A percentile compares a stretch with the other conserved stretches of the same genome.
Conservation (phyloP, 1,140 invertebrate species). For the Camponotus vicinus region DNA sequence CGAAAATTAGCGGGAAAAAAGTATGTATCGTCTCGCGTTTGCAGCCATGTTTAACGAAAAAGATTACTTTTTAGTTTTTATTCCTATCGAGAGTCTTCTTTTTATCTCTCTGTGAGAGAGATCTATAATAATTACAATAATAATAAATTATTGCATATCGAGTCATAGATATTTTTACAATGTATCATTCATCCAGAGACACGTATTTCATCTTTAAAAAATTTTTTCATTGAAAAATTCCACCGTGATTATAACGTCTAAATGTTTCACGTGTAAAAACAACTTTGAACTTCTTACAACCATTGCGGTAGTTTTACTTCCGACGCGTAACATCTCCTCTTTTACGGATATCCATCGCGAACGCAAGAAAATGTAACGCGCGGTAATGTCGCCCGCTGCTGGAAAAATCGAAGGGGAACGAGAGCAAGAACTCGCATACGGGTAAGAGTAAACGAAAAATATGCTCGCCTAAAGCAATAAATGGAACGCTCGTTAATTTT, state of each 20-base stretch:
- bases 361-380: conserved; percentile 17
- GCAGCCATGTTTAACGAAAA: background rate
- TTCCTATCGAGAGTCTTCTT: background rate
- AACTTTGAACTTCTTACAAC: background rate
- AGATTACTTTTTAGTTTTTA: background rate
- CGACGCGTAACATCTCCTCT: background rate
- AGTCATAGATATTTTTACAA: background rate
- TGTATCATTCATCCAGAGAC: background rate
- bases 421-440: background rate
- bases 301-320: background rate
- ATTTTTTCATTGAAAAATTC: background rate
- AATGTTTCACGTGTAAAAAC: background rate
- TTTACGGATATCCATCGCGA: background rate
- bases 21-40: background rate
- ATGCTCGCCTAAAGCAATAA: background rate
- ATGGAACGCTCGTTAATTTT: conserved; percentile 54
- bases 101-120: background rate
- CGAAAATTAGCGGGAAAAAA: conserved; percentile 30
- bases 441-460: conserved; percentile 8
- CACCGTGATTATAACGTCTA: conserved; percentile 3
- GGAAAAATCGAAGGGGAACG: conserved; percentile 4
- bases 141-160: conserved; percentile 11
- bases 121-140: background rate
- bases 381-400: background rate
- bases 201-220: background rate